Evolutionary conservation across 2,113 vertebrate genomes (phyloP).

Genomic region (Phalacrocorax carbo): DNA sequence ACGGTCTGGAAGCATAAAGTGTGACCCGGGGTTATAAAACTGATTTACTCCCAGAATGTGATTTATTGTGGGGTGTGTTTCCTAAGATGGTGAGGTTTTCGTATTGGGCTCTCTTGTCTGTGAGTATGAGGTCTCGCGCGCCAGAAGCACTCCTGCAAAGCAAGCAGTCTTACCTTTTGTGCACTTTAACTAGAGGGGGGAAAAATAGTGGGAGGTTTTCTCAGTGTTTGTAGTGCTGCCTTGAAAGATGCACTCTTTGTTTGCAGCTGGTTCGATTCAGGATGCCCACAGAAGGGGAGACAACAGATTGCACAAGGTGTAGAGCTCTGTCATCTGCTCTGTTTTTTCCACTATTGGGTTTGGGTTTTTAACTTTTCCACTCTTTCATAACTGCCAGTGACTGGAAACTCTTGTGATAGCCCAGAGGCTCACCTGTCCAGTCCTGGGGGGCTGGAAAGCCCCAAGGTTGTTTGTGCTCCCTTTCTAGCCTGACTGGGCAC

Average conservation of each 20-base stretch:
- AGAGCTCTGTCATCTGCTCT: background rate
- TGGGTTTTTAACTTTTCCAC: background rate
- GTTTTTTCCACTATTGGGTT: background rate
- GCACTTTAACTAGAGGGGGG: fast-evolving
- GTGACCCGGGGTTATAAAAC: background rate
- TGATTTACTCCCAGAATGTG: fast-evolving
- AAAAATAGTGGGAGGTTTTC: background rate
- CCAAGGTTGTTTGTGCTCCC: background rate
- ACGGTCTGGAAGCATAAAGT: background rate
- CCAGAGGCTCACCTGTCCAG: background rate
- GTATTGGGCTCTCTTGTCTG: fast-evolving
- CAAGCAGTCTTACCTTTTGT: fast-evolving
- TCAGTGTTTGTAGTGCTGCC: background rate
- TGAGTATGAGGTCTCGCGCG: fast-evolving
- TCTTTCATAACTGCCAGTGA: background rate
- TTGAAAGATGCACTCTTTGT: too few species aligned
- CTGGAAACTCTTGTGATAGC: background rate
- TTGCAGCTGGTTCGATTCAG: fast-evolving
- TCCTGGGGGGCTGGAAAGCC: background rate
- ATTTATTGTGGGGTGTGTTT: too few species aligned
- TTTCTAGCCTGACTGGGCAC: background rate
- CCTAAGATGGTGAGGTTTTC: background rate
- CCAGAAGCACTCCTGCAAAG: too few species aligned
- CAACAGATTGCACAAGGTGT: background rate
- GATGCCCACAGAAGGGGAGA: background rate